phyloP scores from a whole-genome alignment of 2,888 invertebrate genomes.

The Yponomeuta evonymella region DNA sequence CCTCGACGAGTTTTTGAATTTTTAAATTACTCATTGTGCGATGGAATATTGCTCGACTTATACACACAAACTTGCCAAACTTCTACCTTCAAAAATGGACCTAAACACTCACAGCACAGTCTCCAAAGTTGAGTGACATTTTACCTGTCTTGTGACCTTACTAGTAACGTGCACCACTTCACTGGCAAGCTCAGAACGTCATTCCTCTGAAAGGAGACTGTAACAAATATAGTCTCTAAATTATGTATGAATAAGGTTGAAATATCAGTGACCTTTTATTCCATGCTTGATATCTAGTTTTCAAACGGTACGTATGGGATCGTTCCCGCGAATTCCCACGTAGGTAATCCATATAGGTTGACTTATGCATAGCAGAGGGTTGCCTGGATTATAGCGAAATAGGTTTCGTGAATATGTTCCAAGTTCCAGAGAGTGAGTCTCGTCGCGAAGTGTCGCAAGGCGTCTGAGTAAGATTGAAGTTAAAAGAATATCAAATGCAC shows the following conservation, averaged over 20 bases:
- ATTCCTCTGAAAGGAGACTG: conserved; percentile 58
- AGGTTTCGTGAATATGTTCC: not conserved
- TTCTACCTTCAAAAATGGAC: conserved; percentile 53
- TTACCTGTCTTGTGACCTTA: conserved; percentile 37
- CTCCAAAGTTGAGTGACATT: conserved; percentile 45
- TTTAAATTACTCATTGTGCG: conserved; percentile 77
- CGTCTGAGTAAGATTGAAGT: not conserved
- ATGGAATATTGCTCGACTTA: conserved; percentile 66
- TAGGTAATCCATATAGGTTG: conserved; percentile 38
- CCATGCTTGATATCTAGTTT: conserved; percentile 47
- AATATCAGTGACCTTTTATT: conserved; percentile 49
- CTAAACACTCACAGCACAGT: conserved; percentile 46
- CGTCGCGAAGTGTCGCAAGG: not conserved
- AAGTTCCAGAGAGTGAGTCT: not conserved
- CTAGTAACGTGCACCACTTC: conserved; percentile 29
- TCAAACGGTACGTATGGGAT: conserved; percentile 38
- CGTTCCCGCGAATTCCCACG: conserved; percentile 50
- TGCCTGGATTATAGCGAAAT: not conserved
- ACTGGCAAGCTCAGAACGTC: conserved; percentile 63
- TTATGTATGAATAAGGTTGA: conserved; percentile 68
- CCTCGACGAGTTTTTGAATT: conserved; percentile 76
- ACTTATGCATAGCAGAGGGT: conserved; percentile 31
- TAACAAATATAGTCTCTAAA: conserved; percentile 69
- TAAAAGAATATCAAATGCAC: conserved; percentile 22
- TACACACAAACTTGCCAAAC: conserved; percentile 37